Evolutionary conservation across 2,797 vertebrate species (phyloP).

Genomic region (Acrossocheilus wenchowensis): DNA sequence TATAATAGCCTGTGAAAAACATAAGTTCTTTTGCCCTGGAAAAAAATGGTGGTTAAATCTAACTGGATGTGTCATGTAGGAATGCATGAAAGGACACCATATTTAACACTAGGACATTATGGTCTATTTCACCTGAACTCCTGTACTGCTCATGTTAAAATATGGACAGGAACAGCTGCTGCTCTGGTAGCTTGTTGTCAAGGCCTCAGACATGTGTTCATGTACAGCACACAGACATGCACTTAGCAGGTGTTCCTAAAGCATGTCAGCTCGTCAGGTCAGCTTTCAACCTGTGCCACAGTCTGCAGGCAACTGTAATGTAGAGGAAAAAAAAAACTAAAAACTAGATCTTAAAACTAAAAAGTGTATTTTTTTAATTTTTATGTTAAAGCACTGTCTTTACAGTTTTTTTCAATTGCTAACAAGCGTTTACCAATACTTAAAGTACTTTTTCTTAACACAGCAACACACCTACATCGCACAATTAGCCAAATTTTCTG

Average conservation of each 20-base stretch:
- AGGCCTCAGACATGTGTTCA: constrained; percentile 11
- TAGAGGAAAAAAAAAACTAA: neutral
- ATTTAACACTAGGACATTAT: constrained; percentile 15
- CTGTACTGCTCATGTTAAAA: constrained; percentile 9
- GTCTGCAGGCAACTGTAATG: neutral
- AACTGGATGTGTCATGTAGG: neutral
- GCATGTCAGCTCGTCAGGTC: constrained; percentile 12
- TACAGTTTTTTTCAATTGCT: neutral
- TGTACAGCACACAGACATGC: constrained; percentile 13
- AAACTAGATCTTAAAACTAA: neutral
- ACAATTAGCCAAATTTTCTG: too few species aligned
- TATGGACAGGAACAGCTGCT: constrained; percentile 47
- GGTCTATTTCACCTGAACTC: constrained; percentile 39
- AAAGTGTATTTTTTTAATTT: too few species aligned
- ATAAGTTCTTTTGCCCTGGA: neutral
- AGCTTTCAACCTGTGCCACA: constrained; percentile 15
- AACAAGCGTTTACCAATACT: too few species aligned
- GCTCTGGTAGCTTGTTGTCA: constrained; percentile 20
- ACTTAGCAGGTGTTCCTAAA: constrained; percentile 7
- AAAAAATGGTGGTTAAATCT: neutral
- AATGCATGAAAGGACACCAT: constrained; percentile 23
- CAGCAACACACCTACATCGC: too few species aligned
- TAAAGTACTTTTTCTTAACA: too few species aligned
- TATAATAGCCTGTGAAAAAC: neutral
- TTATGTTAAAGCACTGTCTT: neutral